Evolutionary conservation across 2,797 vertebrate genomes (phyloP), one percentile per base, ranked within the genome.

Genomic region (Capromys pilorides): DNA sequence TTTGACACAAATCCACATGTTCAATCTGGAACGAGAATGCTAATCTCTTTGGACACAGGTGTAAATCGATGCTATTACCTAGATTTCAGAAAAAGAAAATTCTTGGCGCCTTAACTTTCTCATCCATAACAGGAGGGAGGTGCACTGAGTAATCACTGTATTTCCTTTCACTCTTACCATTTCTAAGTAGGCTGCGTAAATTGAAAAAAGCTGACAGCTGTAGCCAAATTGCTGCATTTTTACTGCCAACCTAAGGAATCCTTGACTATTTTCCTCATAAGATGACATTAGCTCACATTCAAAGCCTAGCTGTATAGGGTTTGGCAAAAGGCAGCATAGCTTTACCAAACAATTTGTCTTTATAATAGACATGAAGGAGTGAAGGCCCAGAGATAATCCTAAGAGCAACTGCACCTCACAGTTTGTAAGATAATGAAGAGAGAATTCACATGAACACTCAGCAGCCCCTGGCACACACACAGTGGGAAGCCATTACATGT

Each of bases 111-210:
- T 64, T 64, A 82, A 41, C 67, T 88, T 93, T 75, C 11, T 88
- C 54, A 41, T n/a, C 59, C 39, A 61, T 61, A 80, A 86, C 81
- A 75, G 49, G 39, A 92, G 36, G 51, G 33, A 69, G 31, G 31
- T 57, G 31, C 10, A 36, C 61, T 66, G 49, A 78, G 61, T 64
- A 22, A 88, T 3, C 13, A 49, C 82, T 64, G 14, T 39, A 61
- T 36, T 86, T 95, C 86, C 79, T 73, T 84, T 81, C 31, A 49
- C 13, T 73, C 82, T 88, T 79, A 94, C 69, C 62, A 80, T 75
- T 87, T 81, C 94, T 79, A 51, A 66, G 41, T 26, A 73, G 41
- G 62, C 78, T 64, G 26, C 9, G 3, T 18, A 61, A 14, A 4
- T 2, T 14, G 64, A 31, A 45, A 84, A 94, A 61, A 78, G 45